These are phyloP conservation scores for Acrocephalus kingi DNA, from an alignment of 2,113 vertebrate species.

Conservation along the genomic window DNA sequence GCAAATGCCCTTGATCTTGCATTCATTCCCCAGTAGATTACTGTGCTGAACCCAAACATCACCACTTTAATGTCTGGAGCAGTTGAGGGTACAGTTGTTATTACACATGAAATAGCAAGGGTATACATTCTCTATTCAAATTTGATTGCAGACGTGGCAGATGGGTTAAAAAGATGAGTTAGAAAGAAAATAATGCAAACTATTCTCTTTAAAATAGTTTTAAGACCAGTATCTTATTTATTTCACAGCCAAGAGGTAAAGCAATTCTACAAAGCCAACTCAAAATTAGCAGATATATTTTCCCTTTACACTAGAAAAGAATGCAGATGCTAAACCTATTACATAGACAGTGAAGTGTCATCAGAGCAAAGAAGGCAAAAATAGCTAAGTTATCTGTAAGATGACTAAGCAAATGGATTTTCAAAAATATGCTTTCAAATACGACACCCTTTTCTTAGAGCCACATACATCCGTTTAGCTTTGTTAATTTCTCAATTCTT, in stretches of 20 bases:
- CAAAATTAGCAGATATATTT: constrained; percentile 30
- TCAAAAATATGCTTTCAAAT: constrained; percentile 49
- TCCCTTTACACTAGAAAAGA: background rate
- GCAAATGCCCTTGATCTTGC: constrained; percentile 25
- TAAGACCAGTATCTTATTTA: background rate
- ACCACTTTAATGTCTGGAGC: background rate
- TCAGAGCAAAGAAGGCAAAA: constrained; percentile 58
- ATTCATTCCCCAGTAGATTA: constrained; percentile 14
- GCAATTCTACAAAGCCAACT: background rate
- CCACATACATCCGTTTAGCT: constrained; percentile 27
- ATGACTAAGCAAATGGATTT: constrained; percentile 63
- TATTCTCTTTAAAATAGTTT: background rate
- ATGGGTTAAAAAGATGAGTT: background rate
- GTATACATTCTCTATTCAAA: background rate
- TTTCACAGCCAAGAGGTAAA: constrained; percentile 9
- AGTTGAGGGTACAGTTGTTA: background rate
- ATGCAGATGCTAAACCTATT: constrained; percentile 28
- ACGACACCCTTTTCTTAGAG: constrained; percentile 23
- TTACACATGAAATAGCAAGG: background rate
- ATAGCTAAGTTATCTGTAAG: constrained; percentile 50
- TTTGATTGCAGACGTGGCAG: background rate
- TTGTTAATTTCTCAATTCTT: constrained; percentile 44
- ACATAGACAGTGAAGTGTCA: constrained; percentile 23
- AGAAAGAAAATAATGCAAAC: background rate
- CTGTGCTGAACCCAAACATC: background rate